Percentiles rank a stretch among this genome's conserved stretches.
phyloP scores from a whole-genome alignment of 2,797 vertebrate species.

The Arctocebus calabarensis region DNA sequence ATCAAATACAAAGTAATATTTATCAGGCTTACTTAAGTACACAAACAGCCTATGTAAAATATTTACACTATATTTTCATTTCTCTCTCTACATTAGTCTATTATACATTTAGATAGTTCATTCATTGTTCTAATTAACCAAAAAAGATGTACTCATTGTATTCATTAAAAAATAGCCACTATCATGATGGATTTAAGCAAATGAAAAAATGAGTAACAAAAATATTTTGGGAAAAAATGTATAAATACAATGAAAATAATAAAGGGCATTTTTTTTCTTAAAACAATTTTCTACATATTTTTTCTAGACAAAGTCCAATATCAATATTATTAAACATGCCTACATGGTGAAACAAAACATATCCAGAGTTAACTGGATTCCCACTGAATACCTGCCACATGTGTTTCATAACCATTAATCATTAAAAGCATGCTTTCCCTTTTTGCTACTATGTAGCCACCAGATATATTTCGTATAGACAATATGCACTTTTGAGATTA shows the following conservation, averaged over 20 bases:
- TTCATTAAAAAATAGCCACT: neutral
- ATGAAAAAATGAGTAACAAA: neutral
- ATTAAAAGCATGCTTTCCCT: neutral
- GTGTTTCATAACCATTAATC: constrained; percentile 8
- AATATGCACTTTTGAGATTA: neutral
- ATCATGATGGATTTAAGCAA: neutral
- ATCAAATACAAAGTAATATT: constrained; percentile 24
- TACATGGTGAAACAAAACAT: neutral
- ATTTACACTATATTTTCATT: constrained; percentile 2
- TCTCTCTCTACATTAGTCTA: constrained; percentile 14
- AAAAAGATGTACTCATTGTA: neutral
- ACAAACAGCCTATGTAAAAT: neutral
- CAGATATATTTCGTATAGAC: neutral
- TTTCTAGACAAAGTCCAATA: neutral
- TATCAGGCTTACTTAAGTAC: neutral
- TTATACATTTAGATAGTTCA: neutral
- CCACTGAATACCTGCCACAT: neutral
- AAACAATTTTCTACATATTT: constrained; percentile 45
- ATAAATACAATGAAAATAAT: constrained; percentile 16
- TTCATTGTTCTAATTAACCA: neutral
- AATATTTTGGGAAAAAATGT: neutral
- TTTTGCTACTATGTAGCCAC: neutral
- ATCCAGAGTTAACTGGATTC: neutral
- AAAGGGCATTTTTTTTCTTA: constrained; percentile 32
- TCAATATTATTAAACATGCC: neutral